Evolutionary conservation across 1,140 invertebrate genomes (phyloP).

Genomic region (Magallana gigas): DNA sequence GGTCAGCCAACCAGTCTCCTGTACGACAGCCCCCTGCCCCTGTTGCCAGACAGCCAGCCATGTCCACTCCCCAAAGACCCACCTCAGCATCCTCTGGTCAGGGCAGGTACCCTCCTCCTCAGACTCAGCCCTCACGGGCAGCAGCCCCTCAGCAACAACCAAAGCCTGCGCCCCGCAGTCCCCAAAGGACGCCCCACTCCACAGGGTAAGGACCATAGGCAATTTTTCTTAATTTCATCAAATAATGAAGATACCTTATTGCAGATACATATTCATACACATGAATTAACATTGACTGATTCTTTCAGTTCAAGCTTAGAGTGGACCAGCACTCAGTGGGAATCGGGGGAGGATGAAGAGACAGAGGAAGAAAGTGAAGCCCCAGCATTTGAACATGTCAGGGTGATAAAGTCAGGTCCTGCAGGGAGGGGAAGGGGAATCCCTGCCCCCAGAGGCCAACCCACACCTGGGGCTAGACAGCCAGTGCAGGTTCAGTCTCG

Average conservation of each 20-base stretch:
- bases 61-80: neutral
- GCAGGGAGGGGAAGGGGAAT: slow-evolving; percentile 29
- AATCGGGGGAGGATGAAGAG: slow-evolving; percentile 65
- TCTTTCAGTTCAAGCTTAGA: slow-evolving; percentile 67
- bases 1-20: neutral
- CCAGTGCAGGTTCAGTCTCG: slow-evolving; percentile 53
- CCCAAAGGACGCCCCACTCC: slow-evolving; percentile 4
- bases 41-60: neutral
- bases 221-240: no score
- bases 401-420: slow-evolving; percentile 61
- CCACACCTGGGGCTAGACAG: slow-evolving; percentile 57
- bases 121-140: neutral
- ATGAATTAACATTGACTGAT: no score
- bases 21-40: neutral
- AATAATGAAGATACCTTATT: no score
- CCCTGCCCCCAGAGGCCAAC: slow-evolving; percentile 44
- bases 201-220: neutral
- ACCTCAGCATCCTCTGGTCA: neutral
- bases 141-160: neutral
- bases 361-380: slow-evolving; percentile 60
- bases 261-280: no score
- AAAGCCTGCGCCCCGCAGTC: slow-evolving; percentile 7
- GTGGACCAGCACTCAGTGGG: slow-evolving; percentile 75
- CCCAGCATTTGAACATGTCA: slow-evolving; percentile 59
- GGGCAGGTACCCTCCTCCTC: neutral